These are phyloP conservation scores for Brachycybe producta DNA, from an alignment of 2,888 invertebrate genomes.

Conservation along the genomic window DNA sequence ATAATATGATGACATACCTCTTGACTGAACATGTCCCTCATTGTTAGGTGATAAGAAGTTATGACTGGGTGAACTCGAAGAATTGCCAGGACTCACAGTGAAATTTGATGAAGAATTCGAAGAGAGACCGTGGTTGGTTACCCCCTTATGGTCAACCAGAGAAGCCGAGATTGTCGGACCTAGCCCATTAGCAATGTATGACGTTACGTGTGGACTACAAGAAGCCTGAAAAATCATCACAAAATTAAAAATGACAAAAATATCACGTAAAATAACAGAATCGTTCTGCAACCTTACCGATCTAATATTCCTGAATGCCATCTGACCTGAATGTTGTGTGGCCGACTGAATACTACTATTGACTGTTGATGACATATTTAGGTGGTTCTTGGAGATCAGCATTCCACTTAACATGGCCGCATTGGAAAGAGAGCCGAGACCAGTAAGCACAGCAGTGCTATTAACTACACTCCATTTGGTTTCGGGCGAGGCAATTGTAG, in stretches of 20 bases:
- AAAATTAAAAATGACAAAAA: too few relatives aligned
- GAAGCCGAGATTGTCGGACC: conserved; percentile 23
- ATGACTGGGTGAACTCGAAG: conserved; percentile 5
- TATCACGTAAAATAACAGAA: too few relatives aligned
- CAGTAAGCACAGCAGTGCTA: conserved; percentile 17
- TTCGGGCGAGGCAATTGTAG: conserved; percentile 4
- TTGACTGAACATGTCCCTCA: conserved; percentile 4
- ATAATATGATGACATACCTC: conserved; percentile 5
- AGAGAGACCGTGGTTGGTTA: conserved; percentile 17
- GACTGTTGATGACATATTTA: neutral
- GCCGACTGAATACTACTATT: conserved; percentile 10
- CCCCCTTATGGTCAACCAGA: conserved; percentile 17
- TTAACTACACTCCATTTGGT: conserved; percentile 14
- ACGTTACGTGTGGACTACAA: too few relatives aligned
- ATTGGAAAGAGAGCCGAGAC: conserved; percentile 17
- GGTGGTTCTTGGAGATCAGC: conserved; percentile 6
- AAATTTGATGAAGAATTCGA: conserved; percentile 12
- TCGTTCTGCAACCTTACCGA: too few relatives aligned
- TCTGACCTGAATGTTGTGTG: conserved; percentile 10
- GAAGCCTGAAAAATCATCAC: too few relatives aligned
- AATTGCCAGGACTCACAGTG: conserved; percentile 13
- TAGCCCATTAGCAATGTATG: too few relatives aligned
- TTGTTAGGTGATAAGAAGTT: too few relatives aligned
- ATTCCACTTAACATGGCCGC: conserved; percentile 14
- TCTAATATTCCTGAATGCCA: conserved; percentile 3